Evolutionary conservation across 2,888 invertebrate genomes (phyloP).

Genomic region (Caenorhabditis sp.): DNA sequence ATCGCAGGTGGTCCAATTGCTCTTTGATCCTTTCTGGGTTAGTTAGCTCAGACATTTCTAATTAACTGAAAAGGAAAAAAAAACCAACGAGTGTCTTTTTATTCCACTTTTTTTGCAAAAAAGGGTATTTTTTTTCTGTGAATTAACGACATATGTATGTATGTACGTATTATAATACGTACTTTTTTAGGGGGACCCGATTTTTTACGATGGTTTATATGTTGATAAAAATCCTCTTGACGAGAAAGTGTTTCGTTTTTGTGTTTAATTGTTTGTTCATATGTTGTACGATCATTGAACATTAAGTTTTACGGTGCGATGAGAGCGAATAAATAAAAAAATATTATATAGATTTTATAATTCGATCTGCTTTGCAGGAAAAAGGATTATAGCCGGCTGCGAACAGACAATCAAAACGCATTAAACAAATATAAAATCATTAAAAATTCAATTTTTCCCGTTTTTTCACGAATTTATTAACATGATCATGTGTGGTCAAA

Average conservation of each 20-base stretch:
- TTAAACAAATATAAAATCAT: not conserved
- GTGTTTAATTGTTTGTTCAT: not conserved
- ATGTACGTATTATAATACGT: not conserved
- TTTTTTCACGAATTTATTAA: not conserved
- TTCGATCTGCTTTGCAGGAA: no score
- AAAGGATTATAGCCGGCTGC: not conserved
- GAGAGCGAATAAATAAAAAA: slow-evolving; percentile 1
- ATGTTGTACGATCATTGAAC: slow-evolving; percentile 1
- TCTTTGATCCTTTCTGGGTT: not conserved
- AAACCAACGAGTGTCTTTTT: not conserved
- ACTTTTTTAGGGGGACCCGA: not conserved
- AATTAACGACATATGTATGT: not conserved
- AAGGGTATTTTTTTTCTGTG: not conserved
- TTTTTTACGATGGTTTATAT: not conserved
- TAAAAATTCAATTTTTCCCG: not conserved
- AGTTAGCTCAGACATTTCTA: not conserved
- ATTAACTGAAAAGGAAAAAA: not conserved
- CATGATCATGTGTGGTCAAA: not conserved
- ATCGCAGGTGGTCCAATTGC: not conserved
- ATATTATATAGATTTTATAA: not conserved
- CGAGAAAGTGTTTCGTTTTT: no score
- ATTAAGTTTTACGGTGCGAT: not conserved
- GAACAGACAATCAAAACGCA: not conserved
- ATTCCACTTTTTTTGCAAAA: not conserved
- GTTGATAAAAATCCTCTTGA: not conserved